Evolutionary conservation across 2,888 invertebrate genomes (phyloP).

Genomic region (Phortica magna): DNA sequence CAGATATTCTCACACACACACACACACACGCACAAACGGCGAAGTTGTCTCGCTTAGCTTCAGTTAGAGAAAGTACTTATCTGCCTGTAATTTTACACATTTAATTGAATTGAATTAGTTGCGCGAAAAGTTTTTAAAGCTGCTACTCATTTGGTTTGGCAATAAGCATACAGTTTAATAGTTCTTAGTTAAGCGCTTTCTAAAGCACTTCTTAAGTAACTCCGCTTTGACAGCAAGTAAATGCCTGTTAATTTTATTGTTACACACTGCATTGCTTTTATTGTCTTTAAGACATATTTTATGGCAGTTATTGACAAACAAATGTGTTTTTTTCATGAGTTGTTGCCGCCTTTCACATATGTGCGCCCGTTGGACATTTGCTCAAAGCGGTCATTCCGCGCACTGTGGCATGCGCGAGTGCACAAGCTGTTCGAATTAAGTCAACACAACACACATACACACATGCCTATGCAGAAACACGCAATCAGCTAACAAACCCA

Average conservation of each 20-base stretch:
- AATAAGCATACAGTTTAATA: neutral
- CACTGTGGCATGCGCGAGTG: too few species aligned
- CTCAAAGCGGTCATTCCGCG: too few species aligned
- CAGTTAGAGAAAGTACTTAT: neutral
- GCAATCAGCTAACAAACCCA: neutral
- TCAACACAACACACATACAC: too few species aligned
- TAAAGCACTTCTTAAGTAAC: neutral
- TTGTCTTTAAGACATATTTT: neutral
- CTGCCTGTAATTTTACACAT: neutral
- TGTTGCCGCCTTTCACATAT: too few species aligned
- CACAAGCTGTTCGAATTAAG: too few species aligned
- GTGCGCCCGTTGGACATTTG: too few species aligned
- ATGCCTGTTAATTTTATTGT: neutral
- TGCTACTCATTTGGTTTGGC: neutral
- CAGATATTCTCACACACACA: conserved; percentile 36
- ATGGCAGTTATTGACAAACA: too few species aligned
- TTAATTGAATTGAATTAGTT: conserved; percentile 1
- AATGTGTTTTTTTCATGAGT: too few species aligned
- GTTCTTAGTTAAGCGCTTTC: neutral
- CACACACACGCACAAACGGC: neutral
- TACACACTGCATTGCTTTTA: neutral
- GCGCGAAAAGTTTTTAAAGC: conserved; percentile 11
- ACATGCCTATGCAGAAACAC: neutral
- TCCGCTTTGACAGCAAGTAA: neutral
- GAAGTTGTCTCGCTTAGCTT: neutral